Percentiles rank a stretch among this genome's conserved stretches.
These are phyloP conservation scores for Cinara cedri DNA, from an alignment of 2,888 invertebrate genomes.

Conservation along the genomic window DNA sequence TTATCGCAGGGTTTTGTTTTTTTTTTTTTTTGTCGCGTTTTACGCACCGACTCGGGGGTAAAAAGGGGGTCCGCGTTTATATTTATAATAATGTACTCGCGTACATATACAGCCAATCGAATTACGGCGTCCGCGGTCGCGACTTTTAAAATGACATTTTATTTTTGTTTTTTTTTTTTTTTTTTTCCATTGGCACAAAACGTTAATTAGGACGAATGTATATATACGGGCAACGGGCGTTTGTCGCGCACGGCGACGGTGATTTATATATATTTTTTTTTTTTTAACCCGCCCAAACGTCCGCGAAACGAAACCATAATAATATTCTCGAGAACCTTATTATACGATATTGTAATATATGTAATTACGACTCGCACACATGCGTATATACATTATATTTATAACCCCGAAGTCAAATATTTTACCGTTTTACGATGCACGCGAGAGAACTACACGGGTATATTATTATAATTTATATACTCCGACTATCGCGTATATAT, in stretches of 20 bases:
- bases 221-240: background rate
- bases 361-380: background rate
- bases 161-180: background rate
- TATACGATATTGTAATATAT: background rate
- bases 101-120: too few species aligned
- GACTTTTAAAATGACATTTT: too few species aligned
- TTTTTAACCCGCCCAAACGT: background rate
- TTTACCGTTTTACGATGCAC: conserved; percentile 24
- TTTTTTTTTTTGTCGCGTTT: too few species aligned
- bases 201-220: conserved; percentile 18
- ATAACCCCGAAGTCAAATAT: conserved; percentile 19
- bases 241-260: background rate
- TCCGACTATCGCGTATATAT: too few species aligned
- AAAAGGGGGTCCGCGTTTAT: too few species aligned
- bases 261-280: background rate
- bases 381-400: background rate
- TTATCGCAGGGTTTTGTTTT: too few species aligned
- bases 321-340: conserved; percentile 13
- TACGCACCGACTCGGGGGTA: too few species aligned
- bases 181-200: conserved; percentile 18
- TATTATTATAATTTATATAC: background rate
- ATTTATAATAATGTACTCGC: too few species aligned
- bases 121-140: too few species aligned
- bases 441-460: background rate
- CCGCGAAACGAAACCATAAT: background rate